Evolutionary conservation across 2,113 vertebrate species (phyloP).

Genomic region (Cisticola juncidis): DNA sequence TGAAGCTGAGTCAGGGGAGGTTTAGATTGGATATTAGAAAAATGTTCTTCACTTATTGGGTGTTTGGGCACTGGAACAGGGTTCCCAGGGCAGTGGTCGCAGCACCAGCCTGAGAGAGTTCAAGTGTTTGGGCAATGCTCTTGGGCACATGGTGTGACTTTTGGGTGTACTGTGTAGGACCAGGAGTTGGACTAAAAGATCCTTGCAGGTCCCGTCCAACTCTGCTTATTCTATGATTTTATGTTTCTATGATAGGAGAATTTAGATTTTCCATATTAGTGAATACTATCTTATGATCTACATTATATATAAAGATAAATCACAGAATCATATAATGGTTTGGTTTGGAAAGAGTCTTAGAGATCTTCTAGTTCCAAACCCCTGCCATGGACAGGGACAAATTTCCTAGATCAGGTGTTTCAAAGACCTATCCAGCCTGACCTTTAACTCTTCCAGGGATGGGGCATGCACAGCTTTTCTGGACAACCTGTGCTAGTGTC

Average conservation of each 20-base stretch:
- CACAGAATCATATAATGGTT: background rate
- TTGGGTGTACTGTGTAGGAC: background rate
- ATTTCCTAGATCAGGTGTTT: background rate
- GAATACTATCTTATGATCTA: background rate
- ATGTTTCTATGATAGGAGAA: background rate
- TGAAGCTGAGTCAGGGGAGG: background rate
- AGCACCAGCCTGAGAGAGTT: background rate
- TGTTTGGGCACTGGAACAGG: background rate
- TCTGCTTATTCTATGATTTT: background rate
- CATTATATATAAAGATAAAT: background rate
- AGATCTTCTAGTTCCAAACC: background rate
- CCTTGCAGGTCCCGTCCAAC: background rate
- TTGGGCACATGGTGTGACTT: background rate
- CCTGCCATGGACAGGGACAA: background rate
- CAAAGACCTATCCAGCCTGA: background rate
- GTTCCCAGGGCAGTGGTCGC: background rate
- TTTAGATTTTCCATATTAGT: background rate
- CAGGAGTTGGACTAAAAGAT: background rate
- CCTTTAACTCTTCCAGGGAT: background rate
- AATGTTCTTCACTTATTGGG: background rate
- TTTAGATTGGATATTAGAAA: background rate
- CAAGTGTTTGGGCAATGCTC: background rate
- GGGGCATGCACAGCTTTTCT: background rate
- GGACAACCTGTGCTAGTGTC: background rate
- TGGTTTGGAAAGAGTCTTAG: background rate